Percentiles rank a stretch among this genome's conserved stretches.
Conservation (phyloP, 2,888 invertebrate genomes). For the Lasioglossum morio region DNA sequence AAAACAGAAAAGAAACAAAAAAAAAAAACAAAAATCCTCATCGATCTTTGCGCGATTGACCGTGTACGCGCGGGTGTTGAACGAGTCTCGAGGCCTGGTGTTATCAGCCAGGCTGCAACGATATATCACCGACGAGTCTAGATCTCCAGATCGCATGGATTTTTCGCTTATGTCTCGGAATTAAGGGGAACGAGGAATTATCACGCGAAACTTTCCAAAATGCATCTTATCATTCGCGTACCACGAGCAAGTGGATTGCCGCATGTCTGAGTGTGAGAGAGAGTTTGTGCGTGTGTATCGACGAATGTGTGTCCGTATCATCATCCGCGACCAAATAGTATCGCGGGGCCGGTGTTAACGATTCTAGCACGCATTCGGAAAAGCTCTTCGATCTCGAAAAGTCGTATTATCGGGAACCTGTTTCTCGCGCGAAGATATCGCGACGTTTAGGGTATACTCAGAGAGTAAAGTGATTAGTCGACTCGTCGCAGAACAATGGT, state of each 20-base stretch:
- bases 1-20: background rate
- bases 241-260: background rate
- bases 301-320: background rate
- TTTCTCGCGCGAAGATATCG: background rate
- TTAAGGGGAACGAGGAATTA: background rate
- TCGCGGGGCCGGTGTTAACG: background rate
- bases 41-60: constrained; percentile 6
- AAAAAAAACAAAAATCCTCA: background rate
- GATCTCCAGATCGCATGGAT: background rate
- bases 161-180: constrained; percentile 16
- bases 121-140: constrained; percentile 2
- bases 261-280: background rate
- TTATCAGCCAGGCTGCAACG: constrained; percentile 5
- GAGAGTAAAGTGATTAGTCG: constrained; percentile 2
- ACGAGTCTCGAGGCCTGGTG: background rate
- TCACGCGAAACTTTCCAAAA: constrained; percentile 4
- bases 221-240: background rate
- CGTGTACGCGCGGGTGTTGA: constrained; percentile 12
- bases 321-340: background rate
- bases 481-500: background rate
- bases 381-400: background rate
- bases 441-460: constrained; percentile 1
- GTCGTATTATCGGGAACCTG: background rate
- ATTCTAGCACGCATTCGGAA: background rate
- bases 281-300: background rate